These are phyloP conservation scores for Elaphurus davidianus DNA, from an alignment of 2,113 vertebrate species.

Conservation along the genomic window DNA sequence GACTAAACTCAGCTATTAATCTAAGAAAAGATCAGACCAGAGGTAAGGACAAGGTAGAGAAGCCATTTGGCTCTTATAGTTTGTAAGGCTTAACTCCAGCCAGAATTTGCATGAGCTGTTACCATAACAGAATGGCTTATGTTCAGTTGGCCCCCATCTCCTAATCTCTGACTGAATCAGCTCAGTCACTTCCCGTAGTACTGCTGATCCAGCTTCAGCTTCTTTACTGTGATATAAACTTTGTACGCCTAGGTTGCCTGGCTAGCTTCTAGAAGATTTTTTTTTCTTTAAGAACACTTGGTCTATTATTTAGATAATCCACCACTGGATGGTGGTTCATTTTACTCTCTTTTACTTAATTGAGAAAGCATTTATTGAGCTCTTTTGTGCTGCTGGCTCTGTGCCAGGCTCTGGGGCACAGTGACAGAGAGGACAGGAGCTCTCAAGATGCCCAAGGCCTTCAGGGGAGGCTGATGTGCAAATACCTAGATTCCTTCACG, in stretches of 20 bases:
- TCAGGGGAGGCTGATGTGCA: background rate
- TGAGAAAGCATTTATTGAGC: background rate
- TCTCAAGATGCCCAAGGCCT: background rate
- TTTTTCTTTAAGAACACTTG: background rate
- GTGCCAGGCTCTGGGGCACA: background rate
- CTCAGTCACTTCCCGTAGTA: background rate
- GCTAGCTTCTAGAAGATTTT: background rate
- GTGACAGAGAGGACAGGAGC: background rate
- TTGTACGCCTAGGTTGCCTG: background rate
- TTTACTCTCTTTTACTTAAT: background rate
- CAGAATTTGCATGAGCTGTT: background rate
- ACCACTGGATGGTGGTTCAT: background rate
- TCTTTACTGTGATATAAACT: background rate
- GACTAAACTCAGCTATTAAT: background rate
- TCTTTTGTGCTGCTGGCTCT: background rate
- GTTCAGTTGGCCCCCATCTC: background rate
- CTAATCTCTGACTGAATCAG: background rate
- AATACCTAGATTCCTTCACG: background rate
- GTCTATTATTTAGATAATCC: background rate
- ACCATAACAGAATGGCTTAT: background rate
- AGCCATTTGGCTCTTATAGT: background rate
- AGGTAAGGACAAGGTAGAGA: background rate
- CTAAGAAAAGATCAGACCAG: background rate
- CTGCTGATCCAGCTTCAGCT: background rate
- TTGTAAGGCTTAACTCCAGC: background rate